Conservation (phyloP, 2,113 vertebrate species). For the Neolamprologus sp. region DNA sequence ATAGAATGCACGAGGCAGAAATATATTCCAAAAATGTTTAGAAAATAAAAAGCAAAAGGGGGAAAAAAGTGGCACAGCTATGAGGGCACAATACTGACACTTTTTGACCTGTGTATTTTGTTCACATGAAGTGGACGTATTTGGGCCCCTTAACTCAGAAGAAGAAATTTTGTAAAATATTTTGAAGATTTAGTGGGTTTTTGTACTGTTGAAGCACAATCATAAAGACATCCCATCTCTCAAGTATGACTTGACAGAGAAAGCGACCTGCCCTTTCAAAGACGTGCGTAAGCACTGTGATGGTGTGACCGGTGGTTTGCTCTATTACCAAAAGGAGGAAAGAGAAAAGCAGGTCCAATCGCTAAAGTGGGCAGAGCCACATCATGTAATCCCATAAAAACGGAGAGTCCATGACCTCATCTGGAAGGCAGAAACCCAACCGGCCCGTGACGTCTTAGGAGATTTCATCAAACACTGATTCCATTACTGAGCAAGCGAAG, state of each 20-base stretch:
- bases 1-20: not conserved
- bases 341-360: conserved; percentile 57
- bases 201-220: not conserved
- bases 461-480: conserved; percentile 68
- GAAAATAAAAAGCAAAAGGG: not conserved
- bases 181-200: not conserved
- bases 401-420: conserved; percentile 63
- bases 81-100: not conserved
- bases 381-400: conserved; percentile 72
- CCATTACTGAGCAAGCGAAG: conserved; percentile 53
- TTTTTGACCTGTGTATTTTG: not conserved
- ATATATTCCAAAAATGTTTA: not conserved
- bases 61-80: not conserved
- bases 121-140: not conserved
- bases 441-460: conserved; percentile 52
- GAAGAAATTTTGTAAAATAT: not conserved
- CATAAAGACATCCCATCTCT: not conserved
- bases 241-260: conserved; percentile 16
- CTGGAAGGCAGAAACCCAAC: conserved; percentile 49
- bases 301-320: conserved; percentile 23
- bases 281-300: not conserved
- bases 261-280: conserved; percentile 33
- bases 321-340: conserved; percentile 47
- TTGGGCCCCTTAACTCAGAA: not conserved
- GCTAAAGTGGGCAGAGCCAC: conserved; percentile 62